Conservation (phyloP, 2,888 invertebrate species). For the Amphipoea oculea region DNA sequence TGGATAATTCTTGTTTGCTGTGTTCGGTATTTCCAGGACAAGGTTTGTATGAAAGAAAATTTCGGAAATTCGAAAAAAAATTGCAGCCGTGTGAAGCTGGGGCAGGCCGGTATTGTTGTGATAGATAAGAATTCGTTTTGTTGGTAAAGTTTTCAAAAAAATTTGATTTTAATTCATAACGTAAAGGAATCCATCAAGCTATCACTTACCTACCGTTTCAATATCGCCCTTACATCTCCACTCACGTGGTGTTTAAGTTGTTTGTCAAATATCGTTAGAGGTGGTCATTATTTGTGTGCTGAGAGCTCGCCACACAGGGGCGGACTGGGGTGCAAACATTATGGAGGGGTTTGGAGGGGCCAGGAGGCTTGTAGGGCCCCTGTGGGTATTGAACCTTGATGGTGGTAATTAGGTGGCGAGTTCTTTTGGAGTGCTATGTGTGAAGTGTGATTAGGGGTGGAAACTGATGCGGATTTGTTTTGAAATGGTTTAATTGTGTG, state of each 20-base stretch:
- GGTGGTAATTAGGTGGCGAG: conserved; percentile 56
- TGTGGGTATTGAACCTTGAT: conserved; percentile 52
- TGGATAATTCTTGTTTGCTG: too few species aligned
- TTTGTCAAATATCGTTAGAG: conserved; percentile 73
- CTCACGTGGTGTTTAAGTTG: conserved; percentile 64
- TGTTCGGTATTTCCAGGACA: too few species aligned
- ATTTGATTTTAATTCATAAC: not conserved
- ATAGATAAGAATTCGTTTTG: not conserved
- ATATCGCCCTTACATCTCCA: conserved; percentile 35
- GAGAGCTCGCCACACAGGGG: conserved; percentile 70
- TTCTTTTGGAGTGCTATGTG: conserved; percentile 28
- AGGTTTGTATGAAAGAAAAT: too few species aligned
- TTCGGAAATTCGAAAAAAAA: too few species aligned
- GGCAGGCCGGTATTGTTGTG: not conserved
- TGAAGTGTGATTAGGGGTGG: conserved; percentile 33
- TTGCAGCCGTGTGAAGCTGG: too few species aligned
- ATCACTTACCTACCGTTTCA: conserved; percentile 29
- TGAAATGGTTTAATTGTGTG: not conserved
- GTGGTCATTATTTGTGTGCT: conserved; percentile 75
- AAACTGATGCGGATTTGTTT: conserved; percentile 41
- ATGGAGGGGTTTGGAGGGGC: conserved; percentile 33
- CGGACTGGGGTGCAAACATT: conserved; percentile 53
- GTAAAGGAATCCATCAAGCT: not conserved
- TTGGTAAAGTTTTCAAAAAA: not conserved
- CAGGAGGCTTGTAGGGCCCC: conserved; percentile 40